phyloP scores from a whole-genome alignment of 2,113 vertebrate species.

The Erythrocercus mccallii region DNA sequence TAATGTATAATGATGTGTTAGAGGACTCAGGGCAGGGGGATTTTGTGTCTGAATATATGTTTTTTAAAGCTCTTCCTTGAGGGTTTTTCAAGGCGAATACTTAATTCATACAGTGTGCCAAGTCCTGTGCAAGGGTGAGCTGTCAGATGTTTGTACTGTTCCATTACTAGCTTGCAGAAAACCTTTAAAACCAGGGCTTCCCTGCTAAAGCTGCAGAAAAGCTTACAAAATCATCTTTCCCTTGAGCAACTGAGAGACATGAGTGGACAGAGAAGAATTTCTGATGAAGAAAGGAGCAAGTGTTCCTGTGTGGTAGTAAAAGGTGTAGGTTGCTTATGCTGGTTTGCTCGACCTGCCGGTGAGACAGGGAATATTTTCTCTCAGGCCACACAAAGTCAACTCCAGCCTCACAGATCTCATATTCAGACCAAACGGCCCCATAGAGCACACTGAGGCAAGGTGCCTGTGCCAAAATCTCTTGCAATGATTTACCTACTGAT shows the following conservation, averaged over 20 bases:
- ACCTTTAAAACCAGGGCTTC: neutral
- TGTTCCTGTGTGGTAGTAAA: neutral
- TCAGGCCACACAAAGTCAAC: neutral
- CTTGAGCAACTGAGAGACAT: neutral
- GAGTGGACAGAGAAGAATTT: neutral
- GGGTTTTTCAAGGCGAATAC: neutral
- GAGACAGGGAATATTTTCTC: neutral
- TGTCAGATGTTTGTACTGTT: neutral
- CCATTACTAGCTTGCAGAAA: neutral
- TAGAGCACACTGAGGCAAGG: neutral
- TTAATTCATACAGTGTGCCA: neutral
- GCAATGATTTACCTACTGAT: neutral
- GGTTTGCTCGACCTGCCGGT: rapidly evolving
- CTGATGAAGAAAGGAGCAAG: neutral
- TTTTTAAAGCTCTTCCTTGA: neutral
- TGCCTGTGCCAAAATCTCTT: neutral
- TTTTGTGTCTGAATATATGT: neutral
- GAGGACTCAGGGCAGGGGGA: neutral
- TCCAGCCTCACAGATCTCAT: neutral
- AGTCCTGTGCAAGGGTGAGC: neutral
- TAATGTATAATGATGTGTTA: neutral
- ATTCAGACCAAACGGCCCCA: neutral
- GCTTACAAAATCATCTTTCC: neutral
- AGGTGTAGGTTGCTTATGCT: neutral
- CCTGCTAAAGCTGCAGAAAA: neutral